Evolutionary conservation across 2,888 invertebrate genomes (phyloP).

Genomic region (Meandrusa payeni): DNA sequence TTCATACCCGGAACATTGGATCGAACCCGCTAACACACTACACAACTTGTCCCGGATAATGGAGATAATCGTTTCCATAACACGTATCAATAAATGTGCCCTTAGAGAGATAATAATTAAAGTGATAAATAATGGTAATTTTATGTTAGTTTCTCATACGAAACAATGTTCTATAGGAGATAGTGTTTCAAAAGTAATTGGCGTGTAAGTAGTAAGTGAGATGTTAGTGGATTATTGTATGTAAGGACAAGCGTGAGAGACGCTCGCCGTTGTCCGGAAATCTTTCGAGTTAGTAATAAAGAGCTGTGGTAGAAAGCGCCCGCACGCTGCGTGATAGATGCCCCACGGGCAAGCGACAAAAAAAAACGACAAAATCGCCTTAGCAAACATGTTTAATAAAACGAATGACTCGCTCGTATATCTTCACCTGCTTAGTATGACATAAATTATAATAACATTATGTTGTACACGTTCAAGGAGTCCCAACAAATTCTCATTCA

Average conservation of each 20-base stretch:
- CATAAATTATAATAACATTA: constrained; percentile 80
- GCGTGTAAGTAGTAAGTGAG: constrained; percentile 18
- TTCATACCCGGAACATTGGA: too few species aligned
- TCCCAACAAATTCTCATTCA: constrained; percentile 78
- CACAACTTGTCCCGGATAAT: too few species aligned
- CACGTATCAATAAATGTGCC: too few species aligned
- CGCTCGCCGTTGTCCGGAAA: constrained; percentile 60
- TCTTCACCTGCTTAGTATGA: constrained; percentile 80
- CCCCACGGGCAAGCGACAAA: constrained; percentile 63
- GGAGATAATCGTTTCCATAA: too few species aligned
- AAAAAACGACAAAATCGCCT: constrained; percentile 77
- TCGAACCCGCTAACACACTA: too few species aligned
- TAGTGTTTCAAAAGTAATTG: constrained; percentile 2
- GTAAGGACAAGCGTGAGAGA: constrained; percentile 17
- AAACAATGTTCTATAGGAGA: neutral
- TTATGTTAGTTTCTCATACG: too few species aligned
- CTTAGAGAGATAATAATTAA: too few species aligned
- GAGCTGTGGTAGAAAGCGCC: constrained; percentile 72
- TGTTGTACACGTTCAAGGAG: constrained; percentile 77
- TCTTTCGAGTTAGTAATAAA: constrained; percentile 75
- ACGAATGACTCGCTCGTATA: constrained; percentile 78
- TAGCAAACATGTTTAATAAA: constrained; percentile 80
- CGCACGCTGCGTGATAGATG: constrained; percentile 79
- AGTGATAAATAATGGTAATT: too few species aligned
- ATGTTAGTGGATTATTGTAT: constrained; percentile 17